phyloP scores from a whole-genome alignment of 2,797 vertebrate species.

The Schizothorax lantsangensis region DNA sequence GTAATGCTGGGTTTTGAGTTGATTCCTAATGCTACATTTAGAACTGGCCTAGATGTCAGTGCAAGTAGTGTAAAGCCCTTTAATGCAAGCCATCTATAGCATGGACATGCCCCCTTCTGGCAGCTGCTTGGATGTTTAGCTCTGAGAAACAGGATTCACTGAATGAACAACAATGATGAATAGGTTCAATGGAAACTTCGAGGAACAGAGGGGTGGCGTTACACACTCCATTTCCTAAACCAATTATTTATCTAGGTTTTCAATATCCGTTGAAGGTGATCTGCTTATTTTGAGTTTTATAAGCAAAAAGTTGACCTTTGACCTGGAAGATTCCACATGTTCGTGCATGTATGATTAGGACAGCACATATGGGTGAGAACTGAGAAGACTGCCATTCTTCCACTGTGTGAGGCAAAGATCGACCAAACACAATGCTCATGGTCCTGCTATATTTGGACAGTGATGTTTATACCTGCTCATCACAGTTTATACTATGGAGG shows the following conservation, averaged over 20 bases:
- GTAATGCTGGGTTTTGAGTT: background rate
- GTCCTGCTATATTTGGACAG: constrained; percentile 51
- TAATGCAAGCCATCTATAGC: constrained; percentile 67
- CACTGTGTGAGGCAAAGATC: constrained; percentile 14
- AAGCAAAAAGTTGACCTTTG: constrained; percentile 27
- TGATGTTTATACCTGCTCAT: constrained; percentile 52
- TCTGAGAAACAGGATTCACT: constrained; percentile 23
- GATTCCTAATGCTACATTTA: background rate
- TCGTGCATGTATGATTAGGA: constrained; percentile 44
- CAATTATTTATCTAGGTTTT: constrained; percentile 38
- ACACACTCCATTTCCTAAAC: constrained; percentile 28
- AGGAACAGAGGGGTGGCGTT: background rate
- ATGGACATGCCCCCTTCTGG: constrained; percentile 11
- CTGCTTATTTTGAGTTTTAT: constrained; percentile 9
- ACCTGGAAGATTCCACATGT: background rate
- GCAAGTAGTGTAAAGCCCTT: constrained; percentile 58
- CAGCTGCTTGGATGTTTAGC: constrained; percentile 8
- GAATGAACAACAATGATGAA: constrained; percentile 25
- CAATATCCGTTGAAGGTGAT: constrained; percentile 15
- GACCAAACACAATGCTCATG: constrained; percentile 32
- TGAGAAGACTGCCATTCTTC: constrained; percentile 17
- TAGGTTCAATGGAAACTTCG: background rate
- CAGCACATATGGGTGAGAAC: constrained; percentile 48
- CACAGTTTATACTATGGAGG: constrained; percentile 47
- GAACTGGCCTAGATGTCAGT: constrained; percentile 55